Evolutionary conservation across 2,113 vertebrate genomes (phyloP).

Genomic region (Etheostoma cragini): DNA sequence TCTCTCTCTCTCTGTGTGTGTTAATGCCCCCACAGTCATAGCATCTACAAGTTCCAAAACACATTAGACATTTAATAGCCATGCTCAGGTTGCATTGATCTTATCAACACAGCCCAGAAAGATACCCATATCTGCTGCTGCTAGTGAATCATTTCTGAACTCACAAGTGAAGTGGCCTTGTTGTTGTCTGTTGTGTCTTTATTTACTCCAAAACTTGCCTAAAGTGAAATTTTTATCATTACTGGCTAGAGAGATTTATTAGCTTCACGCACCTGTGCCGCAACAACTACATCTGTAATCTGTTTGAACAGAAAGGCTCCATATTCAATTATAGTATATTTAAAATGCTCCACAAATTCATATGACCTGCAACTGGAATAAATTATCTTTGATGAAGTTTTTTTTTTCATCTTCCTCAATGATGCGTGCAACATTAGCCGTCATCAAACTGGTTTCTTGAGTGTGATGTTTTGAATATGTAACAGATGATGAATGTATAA

Average conservation of each 20-base stretch:
- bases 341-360: slow-evolving; percentile 53
- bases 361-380: slow-evolving; percentile 64
- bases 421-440: slow-evolving; percentile 66
- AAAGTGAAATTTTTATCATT: slow-evolving; percentile 25
- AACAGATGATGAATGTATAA: slow-evolving; percentile 77
- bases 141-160: slow-evolving; percentile 60
- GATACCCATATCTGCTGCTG: slow-evolving; percentile 67
- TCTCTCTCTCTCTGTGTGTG: slow-evolving; percentile 1
- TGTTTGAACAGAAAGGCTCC: slow-evolving; percentile 28
- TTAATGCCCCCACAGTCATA: slow-evolving; percentile 82
- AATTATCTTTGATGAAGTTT: slow-evolving; percentile 69
- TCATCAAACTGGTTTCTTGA: slow-evolving; percentile 65
- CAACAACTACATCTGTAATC: slow-evolving; percentile 30
- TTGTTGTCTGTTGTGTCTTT: slow-evolving; percentile 42
- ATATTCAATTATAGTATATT: slow-evolving; percentile 55
- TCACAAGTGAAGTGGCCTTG: slow-evolving; percentile 36
- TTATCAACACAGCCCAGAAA: slow-evolving; percentile 75
- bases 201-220: slow-evolving; percentile 39
- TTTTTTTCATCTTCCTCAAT: slow-evolving; percentile 47
- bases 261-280: slow-evolving; percentile 15
- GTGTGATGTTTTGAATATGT: slow-evolving; percentile 75
- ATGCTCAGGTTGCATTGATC: slow-evolving; percentile 82
- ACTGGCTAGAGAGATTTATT: slow-evolving; percentile 10
- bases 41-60: slow-evolving; percentile 81
- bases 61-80: slow-evolving; percentile 86